Percentiles rank a stretch among this genome's conserved stretches.
phyloP scores from a whole-genome alignment of 2,888 invertebrate genomes.

The Tenthredo scrophulariae region DNA sequence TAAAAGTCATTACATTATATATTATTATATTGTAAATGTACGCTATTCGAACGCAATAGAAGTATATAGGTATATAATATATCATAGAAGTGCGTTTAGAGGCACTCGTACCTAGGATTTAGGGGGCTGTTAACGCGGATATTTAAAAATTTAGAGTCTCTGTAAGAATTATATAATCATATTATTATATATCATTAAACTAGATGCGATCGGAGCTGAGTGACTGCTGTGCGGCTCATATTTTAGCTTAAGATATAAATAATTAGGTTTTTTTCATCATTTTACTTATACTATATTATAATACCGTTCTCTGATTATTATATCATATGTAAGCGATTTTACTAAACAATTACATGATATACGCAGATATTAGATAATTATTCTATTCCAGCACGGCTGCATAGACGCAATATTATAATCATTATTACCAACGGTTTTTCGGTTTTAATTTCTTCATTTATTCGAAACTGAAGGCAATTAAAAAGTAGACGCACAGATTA shows the following conservation, averaged over 20 bases:
- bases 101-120: slow-evolving; percentile 29
- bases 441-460: neutral
- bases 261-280: slow-evolving; percentile 11
- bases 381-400: slow-evolving; percentile 4
- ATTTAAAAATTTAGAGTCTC: slow-evolving; percentile 43
- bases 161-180: slow-evolving; percentile 8
- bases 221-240: slow-evolving; percentile 25
- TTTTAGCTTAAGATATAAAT: slow-evolving; percentile 1
- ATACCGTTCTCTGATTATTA: neutral
- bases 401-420: neutral
- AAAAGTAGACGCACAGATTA: slow-evolving; percentile 10
- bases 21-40: neutral
- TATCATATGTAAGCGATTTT: neutral
- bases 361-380: neutral
- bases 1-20: slow-evolving; percentile 17
- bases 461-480: neutral
- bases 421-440: neutral
- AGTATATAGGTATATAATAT: neutral
- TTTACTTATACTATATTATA: slow-evolving; percentile 5
- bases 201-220: neutral
- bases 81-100: slow-evolving; percentile 29
- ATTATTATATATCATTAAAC: neutral
- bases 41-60: slow-evolving; percentile 52
- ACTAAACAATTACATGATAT: neutral
- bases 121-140: slow-evolving; percentile 28